Conservation (phyloP, 2,113 vertebrate genomes). For the Sula dactylatra region DNA sequence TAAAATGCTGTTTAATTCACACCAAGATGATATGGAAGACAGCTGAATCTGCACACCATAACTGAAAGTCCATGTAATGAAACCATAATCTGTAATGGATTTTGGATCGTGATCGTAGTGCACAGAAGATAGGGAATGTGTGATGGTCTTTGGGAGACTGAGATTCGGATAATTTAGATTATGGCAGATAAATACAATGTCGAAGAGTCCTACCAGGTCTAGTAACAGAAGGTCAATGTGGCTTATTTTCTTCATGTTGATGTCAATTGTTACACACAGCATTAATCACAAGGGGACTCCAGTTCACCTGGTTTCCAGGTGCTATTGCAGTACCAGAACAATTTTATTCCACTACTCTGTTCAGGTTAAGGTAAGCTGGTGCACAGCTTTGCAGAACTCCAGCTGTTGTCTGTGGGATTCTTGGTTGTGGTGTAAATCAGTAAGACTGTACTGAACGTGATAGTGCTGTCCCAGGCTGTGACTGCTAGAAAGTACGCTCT, state of each 20-base stretch:
- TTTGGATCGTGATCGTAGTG: background rate
- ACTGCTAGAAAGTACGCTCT: background rate
- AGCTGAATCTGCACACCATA: background rate
- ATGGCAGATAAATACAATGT: background rate
- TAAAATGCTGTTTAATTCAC: background rate
- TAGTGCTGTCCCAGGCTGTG: background rate
- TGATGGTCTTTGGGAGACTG: background rate
- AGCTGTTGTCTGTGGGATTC: background rate
- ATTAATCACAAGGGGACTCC: background rate
- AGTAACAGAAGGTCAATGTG: background rate
- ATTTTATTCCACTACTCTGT: accelerated
- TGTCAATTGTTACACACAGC: background rate
- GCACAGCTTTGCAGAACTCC: background rate
- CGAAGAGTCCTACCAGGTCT: background rate
- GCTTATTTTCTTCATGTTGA: background rate
- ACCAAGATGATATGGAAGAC: background rate
- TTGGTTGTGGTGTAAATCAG: background rate
- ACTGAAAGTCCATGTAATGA: background rate
- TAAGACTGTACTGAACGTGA: accelerated
- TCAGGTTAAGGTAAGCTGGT: background rate
- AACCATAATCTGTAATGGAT: background rate
- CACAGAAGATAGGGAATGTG: background rate
- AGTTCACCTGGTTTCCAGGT: background rate
- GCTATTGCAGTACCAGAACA: background rate
- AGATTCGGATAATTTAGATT: background rate